phyloP scores from a whole-genome alignment of 2,888 invertebrate genomes.

The Balanococcus diminutus region DNA sequence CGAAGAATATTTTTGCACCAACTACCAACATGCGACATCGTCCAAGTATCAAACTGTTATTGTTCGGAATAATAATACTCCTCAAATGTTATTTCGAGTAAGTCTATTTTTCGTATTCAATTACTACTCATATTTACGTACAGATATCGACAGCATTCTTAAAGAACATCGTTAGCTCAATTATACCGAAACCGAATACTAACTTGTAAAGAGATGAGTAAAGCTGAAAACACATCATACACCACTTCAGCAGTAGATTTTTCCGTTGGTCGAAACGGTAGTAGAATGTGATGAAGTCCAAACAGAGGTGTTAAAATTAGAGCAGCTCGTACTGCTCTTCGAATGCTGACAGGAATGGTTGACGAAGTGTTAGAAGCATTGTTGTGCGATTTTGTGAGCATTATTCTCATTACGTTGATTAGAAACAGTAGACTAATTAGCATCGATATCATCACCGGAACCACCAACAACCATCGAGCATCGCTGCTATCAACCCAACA shows the following conservation, averaged over 20 bases:
- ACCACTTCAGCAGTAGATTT: constrained; percentile 73
- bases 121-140: too few species aligned
- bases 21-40: too few species aligned
- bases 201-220: constrained; percentile 87
- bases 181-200: constrained; percentile 59
- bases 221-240: constrained; percentile 84
- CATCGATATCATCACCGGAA: constrained; percentile 80
- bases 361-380: constrained; percentile 64
- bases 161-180: not conserved
- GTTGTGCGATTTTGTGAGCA: constrained; percentile 79
- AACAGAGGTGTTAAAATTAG: constrained; percentile 87
- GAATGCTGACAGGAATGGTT: constrained; percentile 65
- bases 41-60: too few species aligned
- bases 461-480: constrained; percentile 75
- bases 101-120: not conserved
- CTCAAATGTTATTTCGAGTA: not conserved
- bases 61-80: constrained; percentile 20
- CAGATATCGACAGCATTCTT: not conserved
- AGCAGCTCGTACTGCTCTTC: constrained; percentile 78
- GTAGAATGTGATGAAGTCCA: constrained; percentile 88
- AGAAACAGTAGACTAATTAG: constrained; percentile 82
- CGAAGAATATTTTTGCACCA: too few species aligned
- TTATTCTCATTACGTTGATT: constrained; percentile 86
- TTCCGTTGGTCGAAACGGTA: constrained; percentile 77
- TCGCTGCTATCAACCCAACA: constrained; percentile 78